Evolutionary conservation across 2,888 invertebrate genomes (phyloP).

Genomic region (Clusia tigrina): DNA sequence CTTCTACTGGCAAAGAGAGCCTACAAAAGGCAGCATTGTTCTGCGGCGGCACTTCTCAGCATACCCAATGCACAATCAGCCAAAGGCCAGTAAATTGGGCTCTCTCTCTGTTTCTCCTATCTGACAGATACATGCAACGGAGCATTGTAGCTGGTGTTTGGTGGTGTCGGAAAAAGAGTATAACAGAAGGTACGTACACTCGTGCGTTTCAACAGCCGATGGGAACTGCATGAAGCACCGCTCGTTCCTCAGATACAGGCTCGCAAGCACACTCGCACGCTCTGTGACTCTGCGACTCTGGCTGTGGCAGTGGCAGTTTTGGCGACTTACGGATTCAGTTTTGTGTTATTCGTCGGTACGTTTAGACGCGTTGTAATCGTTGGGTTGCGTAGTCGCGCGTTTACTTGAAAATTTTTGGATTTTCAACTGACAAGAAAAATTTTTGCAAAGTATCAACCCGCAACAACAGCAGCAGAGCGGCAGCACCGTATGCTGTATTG

Average conservation of each 20-base stretch:
- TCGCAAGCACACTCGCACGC: not conserved
- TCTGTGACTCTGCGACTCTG: not conserved
- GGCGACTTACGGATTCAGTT: slow-evolving; percentile 50
- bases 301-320: slow-evolving; percentile 20
- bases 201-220: not conserved
- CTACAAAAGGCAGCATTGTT: too few species aligned
- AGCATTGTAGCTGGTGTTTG: slow-evolving; percentile 30
- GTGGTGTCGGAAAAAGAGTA: not conserved
- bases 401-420: too few species aligned
- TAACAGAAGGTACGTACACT: too few species aligned
- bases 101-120: slow-evolving; percentile 8
- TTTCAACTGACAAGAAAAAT: too few species aligned
- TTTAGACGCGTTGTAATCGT: slow-evolving; percentile 52
- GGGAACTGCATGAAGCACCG: not conserved
- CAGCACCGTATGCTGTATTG: too few species aligned
- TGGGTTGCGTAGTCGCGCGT: not conserved
- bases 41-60: too few species aligned
- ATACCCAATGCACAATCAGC: not conserved
- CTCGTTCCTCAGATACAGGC: not conserved
- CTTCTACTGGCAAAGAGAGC: too few species aligned
- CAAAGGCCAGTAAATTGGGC: slow-evolving; percentile 8
- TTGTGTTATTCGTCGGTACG: slow-evolving; percentile 62
- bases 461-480: too few species aligned
- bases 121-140: slow-evolving; percentile 42
- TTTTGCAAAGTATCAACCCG: too few species aligned